These are phyloP conservation scores for Cosmorhoe ocellata DNA, from an alignment of 2,888 invertebrate species.

Conservation along the genomic window DNA sequence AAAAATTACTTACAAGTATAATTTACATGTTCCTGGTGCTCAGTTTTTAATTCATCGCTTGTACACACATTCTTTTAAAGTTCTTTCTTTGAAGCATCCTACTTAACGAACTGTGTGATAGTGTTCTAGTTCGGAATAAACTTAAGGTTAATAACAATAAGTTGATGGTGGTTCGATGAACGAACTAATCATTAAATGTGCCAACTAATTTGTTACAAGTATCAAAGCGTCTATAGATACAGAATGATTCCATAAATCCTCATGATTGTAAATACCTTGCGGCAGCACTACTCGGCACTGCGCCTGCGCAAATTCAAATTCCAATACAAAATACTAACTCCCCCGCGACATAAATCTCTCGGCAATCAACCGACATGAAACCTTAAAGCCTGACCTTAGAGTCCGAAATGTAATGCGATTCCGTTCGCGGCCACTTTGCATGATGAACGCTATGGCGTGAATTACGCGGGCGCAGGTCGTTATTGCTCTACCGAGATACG, in stretches of 20 bases:
- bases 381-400: slow-evolving; percentile 27
- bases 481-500: slow-evolving; percentile 42
- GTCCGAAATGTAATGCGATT: slow-evolving; percentile 33
- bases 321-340: slow-evolving; percentile 61
- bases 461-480: slow-evolving; percentile 77
- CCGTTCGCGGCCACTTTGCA: slow-evolving; percentile 63
- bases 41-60: too few relatives aligned
- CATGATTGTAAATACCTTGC: slow-evolving; percentile 27
- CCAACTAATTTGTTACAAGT: too few relatives aligned
- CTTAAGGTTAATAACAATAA: too few relatives aligned
- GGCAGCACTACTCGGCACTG: slow-evolving; percentile 32
- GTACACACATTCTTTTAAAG: too few relatives aligned
- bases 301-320: slow-evolving; percentile 64
- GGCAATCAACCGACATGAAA: slow-evolving; percentile 16
- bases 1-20: too few relatives aligned
- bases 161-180: too few relatives aligned
- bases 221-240: too few relatives aligned
- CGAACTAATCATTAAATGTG: too few relatives aligned
- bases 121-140: too few relatives aligned
- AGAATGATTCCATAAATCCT: slow-evolving; percentile 23
- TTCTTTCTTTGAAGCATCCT: too few relatives aligned
- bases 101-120: too few relatives aligned
- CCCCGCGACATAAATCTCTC: slow-evolving; percentile 61
- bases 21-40: too few relatives aligned
- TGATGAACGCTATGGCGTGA: slow-evolving; percentile 77